phyloP scores from a whole-genome alignment of 2,888 invertebrate genomes.

The Drosophila antonietae region DNA sequence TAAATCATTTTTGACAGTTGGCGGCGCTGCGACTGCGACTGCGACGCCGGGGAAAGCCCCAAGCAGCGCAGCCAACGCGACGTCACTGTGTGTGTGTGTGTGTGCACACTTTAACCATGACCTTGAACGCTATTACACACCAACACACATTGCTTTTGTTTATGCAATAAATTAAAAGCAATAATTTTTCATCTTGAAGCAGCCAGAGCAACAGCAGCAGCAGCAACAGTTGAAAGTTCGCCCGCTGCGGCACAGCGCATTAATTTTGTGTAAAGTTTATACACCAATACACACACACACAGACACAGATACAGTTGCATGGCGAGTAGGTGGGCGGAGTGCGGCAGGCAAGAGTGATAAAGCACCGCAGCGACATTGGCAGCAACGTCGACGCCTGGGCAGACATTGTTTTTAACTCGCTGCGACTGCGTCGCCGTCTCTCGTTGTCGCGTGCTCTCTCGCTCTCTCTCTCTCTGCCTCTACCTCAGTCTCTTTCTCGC shows the following conservation, averaged over 20 bases:
- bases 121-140: constrained; percentile 70
- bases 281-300: constrained; percentile 49
- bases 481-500: too few species aligned
- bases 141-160: constrained; percentile 68
- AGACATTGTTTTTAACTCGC: constrained; percentile 77
- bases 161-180: constrained; percentile 84
- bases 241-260: constrained; percentile 78
- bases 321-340: constrained; percentile 1
- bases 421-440: constrained; percentile 68
- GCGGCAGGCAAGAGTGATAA: constrained; percentile 72
- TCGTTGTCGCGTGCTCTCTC: constrained; percentile 28
- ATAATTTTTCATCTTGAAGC: constrained; percentile 84
- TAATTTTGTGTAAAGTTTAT: constrained; percentile 77
- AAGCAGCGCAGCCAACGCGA: constrained; percentile 61
- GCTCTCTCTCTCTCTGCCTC: not conserved
- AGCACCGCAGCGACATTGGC: constrained; percentile 77
- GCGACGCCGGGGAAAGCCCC: constrained; percentile 77
- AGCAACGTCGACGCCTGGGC: constrained; percentile 41
- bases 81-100: constrained; percentile 10
- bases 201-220: constrained; percentile 45
- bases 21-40: constrained; percentile 64
- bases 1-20: constrained; percentile 81
- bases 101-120: constrained; percentile 70
- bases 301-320: constrained; percentile 19
- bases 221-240: constrained; percentile 81